Conservation (phyloP, 2,888 invertebrate species). For the Stenotaenia linearis region DNA sequence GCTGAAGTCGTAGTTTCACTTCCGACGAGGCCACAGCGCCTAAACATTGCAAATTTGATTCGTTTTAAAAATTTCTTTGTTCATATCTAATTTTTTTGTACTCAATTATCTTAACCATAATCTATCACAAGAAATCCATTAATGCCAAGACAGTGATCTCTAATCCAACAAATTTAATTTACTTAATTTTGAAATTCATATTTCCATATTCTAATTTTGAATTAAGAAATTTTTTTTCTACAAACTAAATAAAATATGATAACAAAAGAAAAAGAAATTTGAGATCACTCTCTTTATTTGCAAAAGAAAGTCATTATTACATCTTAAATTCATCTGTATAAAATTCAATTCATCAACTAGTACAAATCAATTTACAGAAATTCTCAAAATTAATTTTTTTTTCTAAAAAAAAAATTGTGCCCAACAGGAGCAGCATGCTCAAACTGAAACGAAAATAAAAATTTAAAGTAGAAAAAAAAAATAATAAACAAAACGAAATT, state of each 20-base stretch:
- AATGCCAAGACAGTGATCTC: slow-evolving; percentile 18
- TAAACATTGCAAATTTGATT: background rate
- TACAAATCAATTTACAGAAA: slow-evolving; percentile 15
- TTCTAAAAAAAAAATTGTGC: background rate
- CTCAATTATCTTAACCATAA: background rate
- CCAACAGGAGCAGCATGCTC: slow-evolving; percentile 19
- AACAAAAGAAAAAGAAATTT: background rate
- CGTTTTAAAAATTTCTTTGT: background rate
- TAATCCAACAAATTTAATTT: background rate
- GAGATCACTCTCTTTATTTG: slow-evolving; percentile 27
- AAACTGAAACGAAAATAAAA: slow-evolving; percentile 22
- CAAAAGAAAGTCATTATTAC: slow-evolving; percentile 8
- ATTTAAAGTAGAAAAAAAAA: background rate
- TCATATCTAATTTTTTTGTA: background rate
- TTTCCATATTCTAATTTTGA: background rate
- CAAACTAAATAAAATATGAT: slow-evolving; percentile 5
- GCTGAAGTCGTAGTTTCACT: slow-evolving; percentile 92
- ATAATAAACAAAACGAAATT: background rate
- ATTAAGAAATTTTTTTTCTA: background rate
- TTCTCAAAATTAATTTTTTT: background rate
- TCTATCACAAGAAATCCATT: background rate
- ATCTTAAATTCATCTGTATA: background rate
- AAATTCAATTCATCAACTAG: background rate
- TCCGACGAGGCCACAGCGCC: slow-evolving; percentile 88
- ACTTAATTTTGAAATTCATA: background rate